These are phyloP conservation scores for Aromia moschata DNA, from an alignment of 2,888 invertebrate genomes.

Conservation along the genomic window DNA sequence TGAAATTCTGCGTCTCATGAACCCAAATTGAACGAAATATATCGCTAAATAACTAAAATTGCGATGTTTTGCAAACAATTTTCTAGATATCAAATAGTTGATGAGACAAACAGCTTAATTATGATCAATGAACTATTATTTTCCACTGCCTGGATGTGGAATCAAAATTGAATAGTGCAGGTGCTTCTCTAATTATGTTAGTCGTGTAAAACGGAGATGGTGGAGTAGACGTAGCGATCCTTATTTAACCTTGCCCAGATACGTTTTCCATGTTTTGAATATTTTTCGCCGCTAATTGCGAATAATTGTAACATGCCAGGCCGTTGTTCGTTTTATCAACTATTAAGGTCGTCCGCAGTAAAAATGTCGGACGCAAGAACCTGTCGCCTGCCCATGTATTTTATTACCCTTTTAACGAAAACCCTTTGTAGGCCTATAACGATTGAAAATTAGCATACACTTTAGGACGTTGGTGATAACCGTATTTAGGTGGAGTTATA, in stretches of 20 bases:
- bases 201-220: too few relatives aligned
- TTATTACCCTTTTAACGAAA: conserved; percentile 1
- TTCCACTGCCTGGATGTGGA: too few relatives aligned
- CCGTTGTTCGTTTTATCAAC: not conserved
- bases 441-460: conserved; percentile 34
- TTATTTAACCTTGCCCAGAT: not conserved
- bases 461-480: conserved; percentile 41
- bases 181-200: too few relatives aligned
- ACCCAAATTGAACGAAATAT: too few relatives aligned
- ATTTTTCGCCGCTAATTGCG: not conserved
- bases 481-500: conserved; percentile 35
- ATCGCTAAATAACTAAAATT: too few relatives aligned
- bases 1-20: too few relatives aligned
- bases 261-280: not conserved
- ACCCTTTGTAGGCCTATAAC: conserved; percentile 1
- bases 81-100: too few relatives aligned
- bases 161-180: too few relatives aligned
- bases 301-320: not conserved
- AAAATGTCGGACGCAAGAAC: conserved; percentile 2
- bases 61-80: too few relatives aligned
- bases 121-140: too few relatives aligned
- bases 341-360: not conserved
- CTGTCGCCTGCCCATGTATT: not conserved
- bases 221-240: too few relatives aligned
- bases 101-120: too few relatives aligned